Conservation (phyloP, 1,140 invertebrate genomes). For the Cydia fagiglandana region DNA sequence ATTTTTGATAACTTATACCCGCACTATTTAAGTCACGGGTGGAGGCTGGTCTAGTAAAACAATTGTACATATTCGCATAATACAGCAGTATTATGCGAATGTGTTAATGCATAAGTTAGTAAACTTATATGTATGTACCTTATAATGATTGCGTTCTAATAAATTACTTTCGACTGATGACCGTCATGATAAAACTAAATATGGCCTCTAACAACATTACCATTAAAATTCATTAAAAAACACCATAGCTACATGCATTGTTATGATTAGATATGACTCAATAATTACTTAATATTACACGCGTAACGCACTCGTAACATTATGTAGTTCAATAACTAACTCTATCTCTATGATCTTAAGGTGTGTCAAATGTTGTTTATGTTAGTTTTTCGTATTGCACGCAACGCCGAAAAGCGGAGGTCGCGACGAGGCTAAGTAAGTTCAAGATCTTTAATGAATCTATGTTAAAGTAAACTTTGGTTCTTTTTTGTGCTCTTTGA, state of each 20-base stretch:
- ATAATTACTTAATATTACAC: constrained; percentile 8
- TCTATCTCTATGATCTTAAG: not conserved
- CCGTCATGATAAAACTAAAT: constrained; percentile 2
- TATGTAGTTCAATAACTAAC: not conserved
- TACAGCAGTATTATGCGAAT: too few relatives aligned
- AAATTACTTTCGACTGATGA: not conserved
- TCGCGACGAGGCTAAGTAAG: constrained; percentile 1
- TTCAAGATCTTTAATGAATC: not conserved
- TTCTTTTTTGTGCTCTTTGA: not conserved
- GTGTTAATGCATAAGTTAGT: too few relatives aligned
- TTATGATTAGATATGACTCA: constrained; percentile 5
- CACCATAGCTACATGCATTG: not conserved
- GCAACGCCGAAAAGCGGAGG: not conserved
- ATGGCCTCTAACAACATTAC: not conserved
- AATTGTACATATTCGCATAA: too few relatives aligned
- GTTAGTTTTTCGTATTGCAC: constrained; percentile 2
- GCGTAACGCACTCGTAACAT: not conserved
- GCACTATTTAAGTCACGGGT: too few relatives aligned
- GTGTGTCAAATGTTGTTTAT: not conserved
- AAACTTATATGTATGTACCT: too few relatives aligned
- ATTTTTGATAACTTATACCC: too few relatives aligned
- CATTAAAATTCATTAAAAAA: not conserved
- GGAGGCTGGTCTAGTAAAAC: too few relatives aligned
- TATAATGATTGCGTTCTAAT: too few relatives aligned
- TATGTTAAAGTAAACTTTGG: not conserved